Conservation (phyloP, 2,113 vertebrate genomes). For the Halcyon senegalensis region DNA sequence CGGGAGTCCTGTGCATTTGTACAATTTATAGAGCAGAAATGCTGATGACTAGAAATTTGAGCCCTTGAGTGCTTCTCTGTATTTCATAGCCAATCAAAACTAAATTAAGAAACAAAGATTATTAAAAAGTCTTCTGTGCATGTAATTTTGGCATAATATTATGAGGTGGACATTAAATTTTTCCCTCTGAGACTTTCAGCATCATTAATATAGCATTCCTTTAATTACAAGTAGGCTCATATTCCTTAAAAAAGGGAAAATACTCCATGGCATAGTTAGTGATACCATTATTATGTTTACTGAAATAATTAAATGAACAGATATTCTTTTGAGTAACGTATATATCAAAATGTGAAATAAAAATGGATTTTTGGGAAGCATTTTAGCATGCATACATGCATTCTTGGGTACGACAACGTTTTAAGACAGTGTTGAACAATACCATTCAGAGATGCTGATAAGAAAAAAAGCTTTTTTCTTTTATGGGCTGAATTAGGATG, state of each 20-base stretch:
- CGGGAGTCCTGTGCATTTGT: constrained; percentile 45
- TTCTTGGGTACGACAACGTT: not conserved
- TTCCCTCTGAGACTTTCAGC: constrained; percentile 71
- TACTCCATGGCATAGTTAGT: constrained; percentile 49
- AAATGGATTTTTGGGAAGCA: constrained; percentile 57
- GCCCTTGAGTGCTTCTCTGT: constrained; percentile 75
- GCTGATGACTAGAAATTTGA: constrained; percentile 83
- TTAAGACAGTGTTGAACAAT: not conserved
- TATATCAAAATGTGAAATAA: constrained; percentile 58
- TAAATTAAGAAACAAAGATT: constrained; percentile 87
- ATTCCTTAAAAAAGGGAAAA: constrained; percentile 69
- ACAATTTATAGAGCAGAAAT: constrained; percentile 77
- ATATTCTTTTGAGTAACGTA: constrained; percentile 52
- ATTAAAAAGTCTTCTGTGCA: constrained; percentile 80
- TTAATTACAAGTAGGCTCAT: constrained; percentile 75
- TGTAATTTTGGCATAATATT: constrained; percentile 75
- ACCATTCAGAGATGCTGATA: not conserved
- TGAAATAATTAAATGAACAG: constrained; percentile 74
- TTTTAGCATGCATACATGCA: constrained; percentile 22
- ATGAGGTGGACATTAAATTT: constrained; percentile 74
- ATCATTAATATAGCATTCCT: constrained; percentile 73
- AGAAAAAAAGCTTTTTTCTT: not conserved
- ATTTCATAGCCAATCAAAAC: constrained; percentile 87
- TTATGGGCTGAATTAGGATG: not conserved
- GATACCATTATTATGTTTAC: constrained; percentile 66